These are phyloP conservation scores for Lasioglossum lativentre DNA, from an alignment of 2,888 invertebrate genomes.

Conservation along the genomic window DNA sequence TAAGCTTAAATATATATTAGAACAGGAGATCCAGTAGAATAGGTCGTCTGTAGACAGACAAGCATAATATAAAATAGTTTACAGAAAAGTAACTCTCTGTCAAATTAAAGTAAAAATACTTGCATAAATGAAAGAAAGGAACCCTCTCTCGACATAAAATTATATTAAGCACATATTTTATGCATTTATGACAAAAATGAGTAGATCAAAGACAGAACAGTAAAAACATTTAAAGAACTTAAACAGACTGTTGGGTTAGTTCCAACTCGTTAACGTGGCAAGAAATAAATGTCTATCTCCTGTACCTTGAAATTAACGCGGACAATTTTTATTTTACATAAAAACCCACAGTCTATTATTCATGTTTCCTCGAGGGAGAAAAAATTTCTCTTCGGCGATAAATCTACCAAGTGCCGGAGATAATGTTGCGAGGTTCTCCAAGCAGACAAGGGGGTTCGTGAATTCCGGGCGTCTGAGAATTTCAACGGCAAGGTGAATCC, in stretches of 20 bases:
- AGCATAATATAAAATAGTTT: neutral
- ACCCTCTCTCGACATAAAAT: no score
- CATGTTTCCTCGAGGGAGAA: neutral
- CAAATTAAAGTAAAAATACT: neutral
- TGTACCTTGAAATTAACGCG: neutral
- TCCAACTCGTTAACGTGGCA: neutral
- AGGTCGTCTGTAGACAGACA: neutral
- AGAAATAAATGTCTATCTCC: neutral
- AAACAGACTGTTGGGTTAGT: neutral
- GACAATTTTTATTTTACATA: neutral
- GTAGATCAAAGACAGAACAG: neutral
- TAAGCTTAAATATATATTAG: no score
- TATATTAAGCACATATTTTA: neutral
- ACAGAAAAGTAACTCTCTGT: neutral
- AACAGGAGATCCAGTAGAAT: neutral
- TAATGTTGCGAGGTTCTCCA: slow-evolving; percentile 1
- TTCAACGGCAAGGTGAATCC: neutral
- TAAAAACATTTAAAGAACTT: neutral
- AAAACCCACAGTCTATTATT: neutral
- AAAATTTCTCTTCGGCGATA: neutral
- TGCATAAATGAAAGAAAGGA: neutral
- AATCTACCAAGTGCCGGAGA: neutral
- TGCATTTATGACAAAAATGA: neutral
- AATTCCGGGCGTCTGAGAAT: neutral
- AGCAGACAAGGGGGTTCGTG: neutral